Percentiles rank a stretch among this genome's conserved stretches.
phyloP scores from a whole-genome alignment of 2,888 invertebrate species.

The Cephalotes varians region DNA sequence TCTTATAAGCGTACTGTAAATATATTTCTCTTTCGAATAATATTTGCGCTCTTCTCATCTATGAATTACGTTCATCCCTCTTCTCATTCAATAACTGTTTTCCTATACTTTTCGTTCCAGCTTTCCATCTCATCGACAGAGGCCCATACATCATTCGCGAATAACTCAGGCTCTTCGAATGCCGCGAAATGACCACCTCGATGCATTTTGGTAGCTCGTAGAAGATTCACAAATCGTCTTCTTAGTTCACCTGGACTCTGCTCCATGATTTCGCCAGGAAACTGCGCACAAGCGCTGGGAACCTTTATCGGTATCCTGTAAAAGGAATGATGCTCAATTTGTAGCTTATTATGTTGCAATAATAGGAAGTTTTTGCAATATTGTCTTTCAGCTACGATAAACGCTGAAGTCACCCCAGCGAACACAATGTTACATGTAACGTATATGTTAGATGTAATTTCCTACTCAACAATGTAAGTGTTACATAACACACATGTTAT shows the following conservation, averaged over 20 bases:
- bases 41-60: background rate
- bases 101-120: slow-evolving; percentile 5
- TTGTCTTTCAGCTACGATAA: too few relatives aligned
- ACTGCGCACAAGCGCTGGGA: background rate
- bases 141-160: slow-evolving; percentile 81
- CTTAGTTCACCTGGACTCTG: slow-evolving; percentile 80
- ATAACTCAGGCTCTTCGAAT: slow-evolving; percentile 80
- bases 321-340: background rate
- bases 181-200: slow-evolving; percentile 84
- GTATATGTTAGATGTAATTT: too few relatives aligned
- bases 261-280: background rate
- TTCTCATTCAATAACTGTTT: background rate
- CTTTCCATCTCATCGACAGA: slow-evolving; percentile 69
- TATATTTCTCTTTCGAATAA: background rate
- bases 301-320: background rate
- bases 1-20: background rate
- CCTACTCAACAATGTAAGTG: too few relatives aligned
- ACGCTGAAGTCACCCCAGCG: too few relatives aligned
- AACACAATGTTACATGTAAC: too few relatives aligned
- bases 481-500: too few relatives aligned
- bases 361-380: too few relatives aligned
- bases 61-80: background rate
- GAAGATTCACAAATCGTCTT: slow-evolving; percentile 79
- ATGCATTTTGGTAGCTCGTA: slow-evolving; percentile 76
- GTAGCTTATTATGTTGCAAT: background rate